phyloP scores from a whole-genome alignment of 2,888 invertebrate species.

The Aelia acuminata region DNA sequence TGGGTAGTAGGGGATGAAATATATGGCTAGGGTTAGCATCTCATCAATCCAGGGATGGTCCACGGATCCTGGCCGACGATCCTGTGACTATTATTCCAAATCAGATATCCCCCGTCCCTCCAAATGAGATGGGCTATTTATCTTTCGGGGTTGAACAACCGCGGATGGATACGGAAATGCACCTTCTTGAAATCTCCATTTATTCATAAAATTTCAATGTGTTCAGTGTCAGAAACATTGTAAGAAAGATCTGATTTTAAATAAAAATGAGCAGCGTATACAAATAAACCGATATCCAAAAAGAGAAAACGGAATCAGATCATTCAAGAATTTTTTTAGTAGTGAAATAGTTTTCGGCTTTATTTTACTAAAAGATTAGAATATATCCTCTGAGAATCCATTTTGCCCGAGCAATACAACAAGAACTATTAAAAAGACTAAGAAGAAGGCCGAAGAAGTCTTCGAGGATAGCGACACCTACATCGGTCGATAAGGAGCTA shows the following conservation, averaged over 20 bases:
- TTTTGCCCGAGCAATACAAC: background rate
- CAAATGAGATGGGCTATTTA: slow-evolving; percentile 1
- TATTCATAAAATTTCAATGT: too few relatives aligned
- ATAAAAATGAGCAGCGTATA: too few relatives aligned
- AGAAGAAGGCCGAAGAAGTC: background rate
- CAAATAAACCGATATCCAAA: too few relatives aligned
- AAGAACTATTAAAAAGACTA: slow-evolving; percentile 12
- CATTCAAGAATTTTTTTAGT: too few relatives aligned
- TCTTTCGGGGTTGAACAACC: background rate
- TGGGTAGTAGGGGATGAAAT: background rate
- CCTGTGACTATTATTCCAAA: slow-evolving; percentile 45
- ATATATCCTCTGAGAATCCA: background rate
- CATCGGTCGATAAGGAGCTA: slow-evolving; percentile 17
- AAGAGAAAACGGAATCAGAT: too few relatives aligned
- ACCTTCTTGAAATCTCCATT: background rate
- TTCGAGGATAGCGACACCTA: slow-evolving; percentile 32
- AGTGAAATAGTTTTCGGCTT: too few relatives aligned
- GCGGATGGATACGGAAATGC: background rate
- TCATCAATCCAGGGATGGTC: slow-evolving; percentile 6
- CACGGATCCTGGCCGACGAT: slow-evolving; percentile 4
- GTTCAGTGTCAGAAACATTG: too few relatives aligned
- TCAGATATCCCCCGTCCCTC: slow-evolving; percentile 9
- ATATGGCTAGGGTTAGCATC: slow-evolving; percentile 12
- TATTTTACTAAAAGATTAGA: too few relatives aligned
- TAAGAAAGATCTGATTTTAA: too few relatives aligned